Base-by-base conservation (phyloP, 2,113 vertebrate species). In the Mus pahari region DNA sequence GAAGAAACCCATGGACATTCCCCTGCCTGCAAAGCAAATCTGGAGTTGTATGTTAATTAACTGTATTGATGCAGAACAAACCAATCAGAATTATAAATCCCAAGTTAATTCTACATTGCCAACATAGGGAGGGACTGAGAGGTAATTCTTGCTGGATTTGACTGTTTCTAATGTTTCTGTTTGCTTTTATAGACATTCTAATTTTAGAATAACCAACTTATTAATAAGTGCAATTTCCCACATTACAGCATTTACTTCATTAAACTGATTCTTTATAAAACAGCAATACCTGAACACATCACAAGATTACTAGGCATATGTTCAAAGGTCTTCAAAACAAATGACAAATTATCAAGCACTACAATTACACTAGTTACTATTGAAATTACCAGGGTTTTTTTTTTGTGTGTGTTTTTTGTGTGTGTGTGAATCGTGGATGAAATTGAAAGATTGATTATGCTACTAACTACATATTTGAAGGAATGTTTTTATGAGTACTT, bases 21-120 rank as follows among this genome's bases (percentile, higher is more conserved):
- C 45, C 58, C 50, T 74, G 64, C 36, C 86, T 88, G 73, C 17
- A 84, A 95, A 92, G 58, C 87, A 96, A 96, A 97, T 97, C 94
- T 97, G 89, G 70, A 91, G 50, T 97, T 96, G 58, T 97, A 33
- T 95, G 81, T 97, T 97, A 97, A 97, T 97, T 97, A 97, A 88
- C 94, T 92, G 48, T 95, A 95, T 84, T 96, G 91, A 96, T 96
- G 92, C 86, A 91, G 89, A 97, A 97, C 87, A 96, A 96, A 84
- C 96, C 94, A 97, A 95, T 86, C 60, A 66, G 86, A 97, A 97
- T 95, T 91, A 91, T 87, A 89, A 97, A 75, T 73, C 50, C 55
- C 66, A 91, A 36, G 62, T 94, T 94, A 93, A 79, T 93, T 36
- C 42, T 95, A 53, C 1, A 62, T 71, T 92, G 31, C 33, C 53